Conservation (phyloP, 2,888 invertebrate species). For the Phragmatobia fuliginosa region DNA sequence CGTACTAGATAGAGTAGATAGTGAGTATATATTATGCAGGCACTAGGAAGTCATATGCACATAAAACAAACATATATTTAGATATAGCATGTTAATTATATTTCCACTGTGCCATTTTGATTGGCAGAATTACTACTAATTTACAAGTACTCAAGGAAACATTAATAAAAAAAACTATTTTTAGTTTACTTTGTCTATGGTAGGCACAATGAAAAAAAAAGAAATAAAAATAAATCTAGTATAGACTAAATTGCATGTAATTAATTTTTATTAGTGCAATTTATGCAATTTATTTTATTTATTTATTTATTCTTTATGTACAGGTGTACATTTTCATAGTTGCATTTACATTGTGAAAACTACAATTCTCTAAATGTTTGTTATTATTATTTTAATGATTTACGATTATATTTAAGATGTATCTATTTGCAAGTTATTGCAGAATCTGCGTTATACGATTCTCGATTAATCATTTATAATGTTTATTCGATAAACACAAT, state of each 20-base stretch:
- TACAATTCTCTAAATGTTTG: neutral
- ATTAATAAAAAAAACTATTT: conserved; percentile 21
- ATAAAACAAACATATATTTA: neutral
- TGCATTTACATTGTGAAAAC: neutral
- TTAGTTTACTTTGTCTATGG: neutral
- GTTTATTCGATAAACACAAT: neutral
- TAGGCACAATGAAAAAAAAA: neutral
- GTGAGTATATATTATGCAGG: neutral
- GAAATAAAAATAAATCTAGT: neutral
- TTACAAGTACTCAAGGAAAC: neutral
- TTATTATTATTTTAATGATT: neutral
- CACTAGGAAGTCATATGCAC: neutral
- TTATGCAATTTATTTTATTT: neutral
- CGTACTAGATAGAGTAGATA: neutral
- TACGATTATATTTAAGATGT: neutral
- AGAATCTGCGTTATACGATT: neutral
- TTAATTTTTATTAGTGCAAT: neutral
- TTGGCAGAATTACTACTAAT: neutral
- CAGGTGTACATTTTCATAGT: no score
- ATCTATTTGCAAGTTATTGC: neutral
- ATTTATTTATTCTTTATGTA: no score
- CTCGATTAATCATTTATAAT: neutral
- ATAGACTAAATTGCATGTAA: neutral
- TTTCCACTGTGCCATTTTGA: neutral
- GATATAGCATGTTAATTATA: neutral